A percentile compares a stretch with the other conserved stretches of the same genome.
These are phyloP conservation scores for Phrynocephalus versicolor DNA, from an alignment of 2,113 vertebrate species.

Conservation along the genomic window DNA sequence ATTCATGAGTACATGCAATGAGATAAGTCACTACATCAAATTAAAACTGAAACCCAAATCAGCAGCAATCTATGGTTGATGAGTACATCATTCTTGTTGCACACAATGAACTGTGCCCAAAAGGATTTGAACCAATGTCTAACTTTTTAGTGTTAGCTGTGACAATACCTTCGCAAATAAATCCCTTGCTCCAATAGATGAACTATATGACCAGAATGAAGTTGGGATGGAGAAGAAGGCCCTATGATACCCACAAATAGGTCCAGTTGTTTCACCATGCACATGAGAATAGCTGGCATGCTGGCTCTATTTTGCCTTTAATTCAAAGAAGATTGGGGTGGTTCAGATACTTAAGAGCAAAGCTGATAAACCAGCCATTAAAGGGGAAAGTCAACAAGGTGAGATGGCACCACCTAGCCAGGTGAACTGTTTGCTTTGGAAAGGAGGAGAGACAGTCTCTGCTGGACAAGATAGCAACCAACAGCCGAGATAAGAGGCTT, in stretches of 20 bases:
- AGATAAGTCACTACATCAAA: no score
- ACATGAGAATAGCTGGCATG: fast-evolving
- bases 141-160: no score
- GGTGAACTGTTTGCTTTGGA: conserved; percentile 19
- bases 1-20: no score
- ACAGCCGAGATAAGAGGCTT: conserved; percentile 48
- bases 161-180: background rate
- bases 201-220: background rate
- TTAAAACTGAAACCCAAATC: no score
- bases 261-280: background rate
- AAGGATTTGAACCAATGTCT: no score
- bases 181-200: background rate
- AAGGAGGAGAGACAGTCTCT: conserved; percentile 29
- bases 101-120: no score
- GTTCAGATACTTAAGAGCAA: conserved; percentile 33
- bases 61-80: no score
- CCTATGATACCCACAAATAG: fast-evolving
- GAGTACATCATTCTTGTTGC: no score
- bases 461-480: conserved; percentile 37
- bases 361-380: conserved; percentile 62
- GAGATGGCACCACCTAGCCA: conserved; percentile 51
- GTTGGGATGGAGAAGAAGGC: background rate
- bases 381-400: conserved; percentile 62
- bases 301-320: background rate
- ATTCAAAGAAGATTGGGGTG: conserved; percentile 3